A percentile compares a stretch with the other conserved stretches of the same genome.
Evolutionary conservation across 2,888 invertebrate genomes (phyloP).

Genomic region (Hipparchia semele): DNA sequence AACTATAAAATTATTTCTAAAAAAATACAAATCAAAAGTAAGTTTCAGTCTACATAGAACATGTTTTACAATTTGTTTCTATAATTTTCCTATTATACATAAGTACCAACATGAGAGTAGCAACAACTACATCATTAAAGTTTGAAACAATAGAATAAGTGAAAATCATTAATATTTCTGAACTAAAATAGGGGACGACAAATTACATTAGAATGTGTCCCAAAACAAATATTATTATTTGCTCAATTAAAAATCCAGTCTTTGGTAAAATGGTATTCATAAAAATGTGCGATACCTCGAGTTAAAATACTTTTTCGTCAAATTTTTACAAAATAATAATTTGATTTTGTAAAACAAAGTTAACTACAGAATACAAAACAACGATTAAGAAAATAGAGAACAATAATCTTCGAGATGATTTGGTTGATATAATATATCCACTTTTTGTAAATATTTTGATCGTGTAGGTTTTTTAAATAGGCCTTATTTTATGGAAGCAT

Average conservation of each 20-base stretch:
- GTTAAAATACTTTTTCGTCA: neutral
- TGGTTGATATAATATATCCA: neutral
- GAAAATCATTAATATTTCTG: too few relatives aligned
- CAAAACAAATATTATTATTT: neutral
- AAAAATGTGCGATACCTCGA: slow-evolving; percentile 6
- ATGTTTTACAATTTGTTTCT: too few relatives aligned
- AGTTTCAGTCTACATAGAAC: too few relatives aligned
- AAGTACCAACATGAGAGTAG: too few relatives aligned
- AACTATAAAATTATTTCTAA: too few relatives aligned
- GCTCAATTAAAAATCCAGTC: neutral
- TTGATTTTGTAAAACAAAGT: neutral
- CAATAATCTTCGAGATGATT: neutral
- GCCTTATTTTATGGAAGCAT: neutral
- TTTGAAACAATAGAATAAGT: too few relatives aligned
- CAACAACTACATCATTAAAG: too few relatives aligned
- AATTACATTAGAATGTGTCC: neutral
- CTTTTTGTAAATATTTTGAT: neutral
- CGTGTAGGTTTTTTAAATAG: neutral
- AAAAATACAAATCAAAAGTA: too few relatives aligned
- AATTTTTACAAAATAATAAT: neutral
- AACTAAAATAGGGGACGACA: too few relatives aligned
- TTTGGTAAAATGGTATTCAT: neutral
- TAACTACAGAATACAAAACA: neutral
- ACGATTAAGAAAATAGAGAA: neutral
- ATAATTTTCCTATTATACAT: too few relatives aligned